These are phyloP conservation scores for Neomorphus geoffroyi DNA, from an alignment of 2,797 vertebrate genomes.

Conservation along the genomic window DNA sequence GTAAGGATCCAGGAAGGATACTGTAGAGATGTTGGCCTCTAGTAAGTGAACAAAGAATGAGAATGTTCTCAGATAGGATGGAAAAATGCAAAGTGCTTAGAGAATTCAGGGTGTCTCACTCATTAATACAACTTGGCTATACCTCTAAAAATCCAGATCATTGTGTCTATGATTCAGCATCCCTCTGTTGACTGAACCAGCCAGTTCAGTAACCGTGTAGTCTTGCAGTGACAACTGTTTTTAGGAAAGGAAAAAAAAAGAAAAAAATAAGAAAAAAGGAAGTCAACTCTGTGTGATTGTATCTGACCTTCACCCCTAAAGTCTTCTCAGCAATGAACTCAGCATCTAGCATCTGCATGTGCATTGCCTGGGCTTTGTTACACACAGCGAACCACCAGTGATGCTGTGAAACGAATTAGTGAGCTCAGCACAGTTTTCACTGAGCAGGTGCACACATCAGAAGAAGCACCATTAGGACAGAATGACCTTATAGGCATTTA, in stretches of 20 bases:
- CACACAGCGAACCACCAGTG: background rate
- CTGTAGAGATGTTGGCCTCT: background rate
- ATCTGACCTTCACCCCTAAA: background rate
- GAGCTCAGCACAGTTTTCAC: background rate
- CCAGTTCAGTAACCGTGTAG: background rate
- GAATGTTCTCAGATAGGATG: background rate
- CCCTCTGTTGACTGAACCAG: background rate
- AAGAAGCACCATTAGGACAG: background rate
- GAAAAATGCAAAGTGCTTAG: background rate
- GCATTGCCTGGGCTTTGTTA: background rate
- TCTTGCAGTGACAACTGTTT: background rate
- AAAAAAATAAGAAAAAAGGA: background rate
- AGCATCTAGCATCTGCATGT: rapidly evolving
- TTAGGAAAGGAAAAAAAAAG: background rate
- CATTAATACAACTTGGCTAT: background rate
- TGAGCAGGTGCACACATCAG: background rate
- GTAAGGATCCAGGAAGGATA: background rate
- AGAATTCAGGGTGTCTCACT: background rate
- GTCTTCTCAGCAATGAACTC: background rate
- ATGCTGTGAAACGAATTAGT: constrained; percentile 1
- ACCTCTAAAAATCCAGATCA: background rate
- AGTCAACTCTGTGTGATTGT: background rate
- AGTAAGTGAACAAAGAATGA: background rate
- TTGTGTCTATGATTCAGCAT: background rate
- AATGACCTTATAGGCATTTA: background rate